Evolutionary conservation across 1,140 invertebrate genomes (phyloP).

Genomic region (Lethrus apterus): DNA sequence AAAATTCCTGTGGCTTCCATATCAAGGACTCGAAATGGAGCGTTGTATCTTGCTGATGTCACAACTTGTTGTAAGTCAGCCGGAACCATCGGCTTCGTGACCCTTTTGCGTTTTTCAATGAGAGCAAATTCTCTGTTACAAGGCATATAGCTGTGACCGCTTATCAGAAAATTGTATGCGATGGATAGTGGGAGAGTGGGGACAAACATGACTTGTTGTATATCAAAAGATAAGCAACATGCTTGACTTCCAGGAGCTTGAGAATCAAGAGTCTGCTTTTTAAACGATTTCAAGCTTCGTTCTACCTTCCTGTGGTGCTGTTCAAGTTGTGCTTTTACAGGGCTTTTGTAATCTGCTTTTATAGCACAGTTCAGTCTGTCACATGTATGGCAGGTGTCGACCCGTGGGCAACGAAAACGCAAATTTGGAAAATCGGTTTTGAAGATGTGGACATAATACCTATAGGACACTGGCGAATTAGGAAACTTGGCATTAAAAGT

Average conservation of each 20-base stretch:
- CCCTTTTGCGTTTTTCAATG: conserved; percentile 6
- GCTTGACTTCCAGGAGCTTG: background rate
- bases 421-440: background rate
- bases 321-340: background rate
- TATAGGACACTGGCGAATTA: background rate
- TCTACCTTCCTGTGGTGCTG: background rate
- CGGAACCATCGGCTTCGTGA: conserved; percentile 2
- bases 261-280: background rate
- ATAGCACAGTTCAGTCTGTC: background rate
- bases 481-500: no score
- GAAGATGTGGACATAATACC: background rate
- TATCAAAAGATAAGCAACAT: background rate
- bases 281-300: background rate
- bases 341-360: background rate
- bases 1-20: background rate
- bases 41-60: background rate
- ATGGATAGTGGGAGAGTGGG: background rate
- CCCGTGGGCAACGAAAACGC: background rate
- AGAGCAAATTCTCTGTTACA: conserved; percentile 7
- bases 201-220: background rate
- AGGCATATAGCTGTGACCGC: conserved; percentile 6
- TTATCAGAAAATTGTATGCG: conserved; percentile 9
- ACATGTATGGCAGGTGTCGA: background rate
- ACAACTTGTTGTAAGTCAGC: conserved; percentile 10
- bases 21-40: background rate